These are phyloP conservation scores for Tromatobia lineatoria DNA, from an alignment of 2,888 invertebrate genomes.

Conservation along the genomic window DNA sequence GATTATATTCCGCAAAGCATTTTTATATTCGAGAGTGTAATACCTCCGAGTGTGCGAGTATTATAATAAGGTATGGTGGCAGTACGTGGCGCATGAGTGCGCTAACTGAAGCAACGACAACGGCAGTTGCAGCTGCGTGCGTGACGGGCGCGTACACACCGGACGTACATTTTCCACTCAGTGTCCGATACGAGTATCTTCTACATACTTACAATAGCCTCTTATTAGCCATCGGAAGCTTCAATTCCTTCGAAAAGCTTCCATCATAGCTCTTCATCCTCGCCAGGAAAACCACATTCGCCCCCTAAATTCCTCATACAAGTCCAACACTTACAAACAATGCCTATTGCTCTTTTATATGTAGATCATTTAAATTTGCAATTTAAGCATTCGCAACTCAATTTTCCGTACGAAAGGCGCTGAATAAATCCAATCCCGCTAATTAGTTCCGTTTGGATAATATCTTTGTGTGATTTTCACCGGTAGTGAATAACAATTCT, in stretches of 20 bases:
- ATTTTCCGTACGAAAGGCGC: background rate
- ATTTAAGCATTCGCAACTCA: background rate
- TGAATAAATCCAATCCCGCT: background rate
- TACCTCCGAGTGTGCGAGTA: background rate
- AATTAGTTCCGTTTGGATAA: constrained; percentile 13
- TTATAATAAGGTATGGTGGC: constrained; percentile 13
- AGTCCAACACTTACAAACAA: background rate
- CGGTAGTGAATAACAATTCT: background rate
- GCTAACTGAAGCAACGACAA: constrained; percentile 5
- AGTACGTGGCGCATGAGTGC: background rate
- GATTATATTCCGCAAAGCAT: constrained; percentile 42
- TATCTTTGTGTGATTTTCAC: background rate
- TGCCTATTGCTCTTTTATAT: background rate
- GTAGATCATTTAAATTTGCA: background rate
- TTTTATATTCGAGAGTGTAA: constrained; percentile 12
- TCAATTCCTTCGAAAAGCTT: constrained; percentile 40
- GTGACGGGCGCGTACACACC: constrained; percentile 59
- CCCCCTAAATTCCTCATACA: background rate
- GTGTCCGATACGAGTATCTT: constrained; percentile 26
- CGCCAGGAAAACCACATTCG: background rate
- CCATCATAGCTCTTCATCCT: background rate
- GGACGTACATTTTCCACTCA: constrained; percentile 44
- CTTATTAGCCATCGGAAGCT: constrained; percentile 35
- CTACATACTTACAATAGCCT: constrained; percentile 5
- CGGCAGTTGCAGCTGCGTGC: constrained; percentile 54